Conservation (phyloP, 2,888 invertebrate species). For the Nemurella pictetii region DNA sequence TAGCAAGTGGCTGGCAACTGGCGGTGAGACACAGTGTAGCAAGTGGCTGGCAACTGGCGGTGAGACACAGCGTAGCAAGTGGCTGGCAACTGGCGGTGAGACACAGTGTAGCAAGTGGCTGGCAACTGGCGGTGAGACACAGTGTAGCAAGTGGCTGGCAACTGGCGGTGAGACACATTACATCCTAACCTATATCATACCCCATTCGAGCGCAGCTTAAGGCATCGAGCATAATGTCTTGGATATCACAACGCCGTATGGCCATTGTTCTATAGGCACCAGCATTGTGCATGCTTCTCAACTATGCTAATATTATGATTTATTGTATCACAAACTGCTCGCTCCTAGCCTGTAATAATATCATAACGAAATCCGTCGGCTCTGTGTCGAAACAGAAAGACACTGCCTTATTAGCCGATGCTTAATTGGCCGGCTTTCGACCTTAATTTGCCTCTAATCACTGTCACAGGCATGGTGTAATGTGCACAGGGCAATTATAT, state of each 20-base stretch:
- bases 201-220: background rate
- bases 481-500: background rate
- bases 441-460: background rate
- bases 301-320: background rate
- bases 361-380: background rate
- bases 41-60: too few relatives aligned
- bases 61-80: too few relatives aligned
- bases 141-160: too few relatives aligned
- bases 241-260: too few relatives aligned
- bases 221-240: too few relatives aligned
- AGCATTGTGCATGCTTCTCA: background rate
- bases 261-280: background rate
- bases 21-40: too few relatives aligned
- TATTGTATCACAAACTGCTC: background rate
- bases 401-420: background rate
- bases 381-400: background rate
- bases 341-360: background rate
- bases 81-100: too few relatives aligned
- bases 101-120: too few relatives aligned
- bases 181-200: background rate
- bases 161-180: too few relatives aligned
- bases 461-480: background rate
- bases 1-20: too few relatives aligned
- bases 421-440: background rate
- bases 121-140: too few relatives aligned